Base-by-base conservation (phyloP, 2,888 invertebrate species). In the Tachina lurida region DNA sequence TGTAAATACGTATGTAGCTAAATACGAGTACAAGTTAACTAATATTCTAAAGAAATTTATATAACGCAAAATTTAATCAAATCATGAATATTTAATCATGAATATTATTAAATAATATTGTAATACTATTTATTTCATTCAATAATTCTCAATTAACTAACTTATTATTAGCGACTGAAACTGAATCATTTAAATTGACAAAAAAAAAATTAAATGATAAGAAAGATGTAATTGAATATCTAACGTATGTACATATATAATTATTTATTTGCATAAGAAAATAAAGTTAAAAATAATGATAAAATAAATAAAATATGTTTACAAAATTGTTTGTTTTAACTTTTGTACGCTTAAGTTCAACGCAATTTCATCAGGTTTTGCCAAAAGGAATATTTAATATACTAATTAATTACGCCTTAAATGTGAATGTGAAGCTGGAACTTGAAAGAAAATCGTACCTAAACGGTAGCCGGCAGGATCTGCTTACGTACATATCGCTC, bases 91-190 rank as follows among this genome's bases (percentile, higher is more conserved):
- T 58, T 47, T 43, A 31, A 47, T 43, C 17, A 71, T 41, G 15
- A 47, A 75, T 19, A 39, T 52, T 62, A 74, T 74, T 60, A 12
- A 62, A 74, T 17, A 49, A 70, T 19, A n/a, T 15, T 15, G n/a
- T 22, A 65, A 71, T 56, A 22, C 45, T 31, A 7, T 31, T 31
- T 31, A 7, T 31, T 31, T 31, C 31, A 31, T 63, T 63, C 45
- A 63, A 63, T 19, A 63, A 65, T 22, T 45, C 13, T 22, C 12
- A 43, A 22, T 45, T 43, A 22, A 71, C 47, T 58, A n/a, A 45
- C 22, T 58, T 41, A 54, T 39, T 58, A 67, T 49, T 49, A 49
- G 22, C 31, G 45, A 10, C 71, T 45, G 45, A n/a, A 47, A 15
- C 2, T 9, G 4, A 47, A n/a, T 45, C 17, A 45, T 45, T 19